Evolutionary conservation across 2,888 invertebrate genomes (phyloP).

Genomic region (Dryococelus australis): DNA sequence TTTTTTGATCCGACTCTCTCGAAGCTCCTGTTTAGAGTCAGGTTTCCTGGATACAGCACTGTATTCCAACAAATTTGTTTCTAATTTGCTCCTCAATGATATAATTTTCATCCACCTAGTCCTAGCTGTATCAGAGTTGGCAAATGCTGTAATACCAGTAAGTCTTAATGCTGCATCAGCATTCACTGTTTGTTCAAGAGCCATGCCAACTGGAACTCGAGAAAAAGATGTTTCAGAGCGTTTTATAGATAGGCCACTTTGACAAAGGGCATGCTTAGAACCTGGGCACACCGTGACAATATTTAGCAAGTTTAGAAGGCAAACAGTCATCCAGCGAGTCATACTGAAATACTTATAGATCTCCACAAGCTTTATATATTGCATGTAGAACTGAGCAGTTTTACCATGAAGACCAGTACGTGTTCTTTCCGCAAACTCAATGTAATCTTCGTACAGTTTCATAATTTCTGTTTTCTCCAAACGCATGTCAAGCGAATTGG

Average conservation of each 20-base stretch:
- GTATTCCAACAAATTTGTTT: slow-evolving; percentile 7
- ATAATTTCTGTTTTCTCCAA: background rate
- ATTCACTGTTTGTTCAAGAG: slow-evolving; percentile 26
- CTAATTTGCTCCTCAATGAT: slow-evolving; percentile 25
- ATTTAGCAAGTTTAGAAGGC: background rate
- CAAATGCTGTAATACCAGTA: slow-evolving; percentile 24
- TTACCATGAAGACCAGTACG: slow-evolving; percentile 19
- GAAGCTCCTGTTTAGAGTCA: slow-evolving; percentile 16
- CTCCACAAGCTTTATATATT: slow-evolving; percentile 20
- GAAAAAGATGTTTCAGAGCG: background rate
- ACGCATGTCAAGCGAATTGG: background rate
- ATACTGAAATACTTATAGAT: slow-evolving; percentile 22
- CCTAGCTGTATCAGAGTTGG: background rate
- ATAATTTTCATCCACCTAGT: background rate
- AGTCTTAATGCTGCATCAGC: slow-evolving; percentile 21
- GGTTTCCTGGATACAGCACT: background rate
- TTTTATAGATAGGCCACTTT: slow-evolving; percentile 19
- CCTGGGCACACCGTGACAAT: slow-evolving; percentile 18
- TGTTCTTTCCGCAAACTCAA: background rate
- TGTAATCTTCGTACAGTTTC: slow-evolving; percentile 20
- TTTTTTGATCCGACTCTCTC: background rate
- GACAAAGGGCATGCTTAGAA: background rate
- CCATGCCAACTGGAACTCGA: background rate
- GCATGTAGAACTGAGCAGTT: slow-evolving; percentile 28
- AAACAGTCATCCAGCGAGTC: slow-evolving; percentile 21